Base-by-base conservation (phyloP, 2,888 invertebrate genomes). In the Sycophila texana region DNA sequence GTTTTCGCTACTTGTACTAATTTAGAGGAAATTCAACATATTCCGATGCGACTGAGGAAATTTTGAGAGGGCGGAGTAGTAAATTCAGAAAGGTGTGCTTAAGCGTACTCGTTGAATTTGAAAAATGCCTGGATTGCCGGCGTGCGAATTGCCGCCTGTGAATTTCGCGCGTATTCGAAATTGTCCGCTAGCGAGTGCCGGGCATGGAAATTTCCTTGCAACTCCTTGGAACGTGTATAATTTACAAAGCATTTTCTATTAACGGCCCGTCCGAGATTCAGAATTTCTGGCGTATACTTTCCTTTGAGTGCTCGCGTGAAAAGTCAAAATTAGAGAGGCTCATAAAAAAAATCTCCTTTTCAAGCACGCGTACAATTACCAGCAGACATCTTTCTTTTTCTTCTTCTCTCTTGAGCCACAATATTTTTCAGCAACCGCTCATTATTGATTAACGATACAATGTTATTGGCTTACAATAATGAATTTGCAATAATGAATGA, bases 171-270 rank as follows among this genome's bases (percentile, higher is more conserved):
- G 14, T 22, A 30, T 65, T 39, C 18, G 47, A 60, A 13, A 39
- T 53, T 67, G 58, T 60, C 58, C 55, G 7, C 22, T 7, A 39
- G 39, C 26, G 39, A 39, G 39, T 39, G 39, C 39, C 10, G 10
- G 30, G 10, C 7, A 49, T 20, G 7, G 49, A 71, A 60, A 71
- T 71, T 60, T 71, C 49, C 49, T 71, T 55, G 16, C 14, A 70
- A 57, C 39, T 7, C 39, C 39, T 39, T 39, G 39, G 39, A 49
- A 30, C 18, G 73, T 20, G 66, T 18, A 26, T 74, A 74, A 74
- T 74, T 74, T 57, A 74, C 74, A 57, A 74, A 74, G 74, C 57
- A 55, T 49, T 55, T 55, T 18, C n/a, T 20, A 30, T 30, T 55
- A 49, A 58, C 22, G 18, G 58, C 49, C 13, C 39, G 53, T 63